Conservation (phyloP, 2,113 vertebrate genomes). For the Tauraco erythrolophus region DNA sequence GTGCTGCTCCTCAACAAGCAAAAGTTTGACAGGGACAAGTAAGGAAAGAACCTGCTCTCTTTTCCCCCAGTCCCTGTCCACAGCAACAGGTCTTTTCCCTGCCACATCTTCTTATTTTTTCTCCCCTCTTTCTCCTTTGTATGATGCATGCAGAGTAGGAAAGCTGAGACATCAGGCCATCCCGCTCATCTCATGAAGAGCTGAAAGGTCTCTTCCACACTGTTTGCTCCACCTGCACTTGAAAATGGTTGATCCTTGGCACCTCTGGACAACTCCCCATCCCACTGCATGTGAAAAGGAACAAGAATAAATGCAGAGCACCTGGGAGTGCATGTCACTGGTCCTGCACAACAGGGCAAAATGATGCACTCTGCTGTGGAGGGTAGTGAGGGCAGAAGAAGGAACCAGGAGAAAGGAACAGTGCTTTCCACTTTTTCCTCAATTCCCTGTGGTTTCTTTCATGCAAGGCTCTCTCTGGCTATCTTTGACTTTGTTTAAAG, state of each 20-base stretch:
- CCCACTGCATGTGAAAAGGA: neutral
- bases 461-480: neutral
- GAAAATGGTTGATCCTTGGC: neutral
- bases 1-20: neutral
- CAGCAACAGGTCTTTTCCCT: neutral
- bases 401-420: neutral
- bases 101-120: neutral
- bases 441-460: neutral
- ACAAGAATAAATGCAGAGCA: neutral
- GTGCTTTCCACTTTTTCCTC: neutral
- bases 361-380: neutral
- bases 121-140: neutral
- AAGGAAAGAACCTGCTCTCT: neutral
- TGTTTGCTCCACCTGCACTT: neutral
- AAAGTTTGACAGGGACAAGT: neutral
- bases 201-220: neutral
- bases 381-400: neutral
- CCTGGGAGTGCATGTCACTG: neutral
- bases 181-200: neutral
- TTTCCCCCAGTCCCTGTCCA: neutral
- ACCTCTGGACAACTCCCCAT: neutral
- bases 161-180: neutral
- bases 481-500: neutral
- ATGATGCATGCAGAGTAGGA: fast-evolving
- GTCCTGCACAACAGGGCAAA: neutral